Conservation (phyloP, 2,888 invertebrate species). For the Candidula unifasciata region DNA sequence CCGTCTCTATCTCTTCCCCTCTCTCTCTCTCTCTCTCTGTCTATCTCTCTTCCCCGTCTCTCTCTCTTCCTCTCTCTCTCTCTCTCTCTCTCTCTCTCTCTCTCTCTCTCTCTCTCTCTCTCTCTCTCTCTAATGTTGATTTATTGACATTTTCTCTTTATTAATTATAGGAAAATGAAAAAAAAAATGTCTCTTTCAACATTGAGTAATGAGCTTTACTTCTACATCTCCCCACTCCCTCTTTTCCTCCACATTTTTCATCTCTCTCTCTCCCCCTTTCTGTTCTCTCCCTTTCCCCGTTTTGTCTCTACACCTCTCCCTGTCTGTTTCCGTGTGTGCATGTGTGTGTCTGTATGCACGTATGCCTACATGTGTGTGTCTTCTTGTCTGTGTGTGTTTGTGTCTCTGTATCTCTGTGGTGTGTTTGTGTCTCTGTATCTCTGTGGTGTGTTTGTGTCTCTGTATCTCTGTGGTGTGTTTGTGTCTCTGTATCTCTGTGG, state of each 20-base stretch:
- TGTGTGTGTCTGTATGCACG: background rate
- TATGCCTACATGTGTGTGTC: slow-evolving; percentile 33
- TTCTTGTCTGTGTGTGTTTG: no score
- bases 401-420: no score
- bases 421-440: no score
- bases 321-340: background rate
- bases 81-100: background rate
- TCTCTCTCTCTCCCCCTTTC: background rate
- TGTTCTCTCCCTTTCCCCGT: background rate
- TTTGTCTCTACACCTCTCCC: slow-evolving; percentile 17
- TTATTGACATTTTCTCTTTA: background rate
- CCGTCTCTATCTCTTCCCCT: no score
- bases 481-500: no score
- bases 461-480: no score
- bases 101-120: background rate
- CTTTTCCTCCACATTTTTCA: background rate
- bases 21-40: no score
- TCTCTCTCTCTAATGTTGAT: background rate
- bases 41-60: no score
- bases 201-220: no score
- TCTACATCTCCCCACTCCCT: background rate
- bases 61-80: background rate
- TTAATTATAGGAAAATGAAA: no score
- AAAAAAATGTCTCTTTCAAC: no score
- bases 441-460: no score